Percentiles rank a stretch among this genome's conserved stretches.
phyloP scores from a whole-genome alignment of 2,888 invertebrate genomes.

The Meganola albula region DNA sequence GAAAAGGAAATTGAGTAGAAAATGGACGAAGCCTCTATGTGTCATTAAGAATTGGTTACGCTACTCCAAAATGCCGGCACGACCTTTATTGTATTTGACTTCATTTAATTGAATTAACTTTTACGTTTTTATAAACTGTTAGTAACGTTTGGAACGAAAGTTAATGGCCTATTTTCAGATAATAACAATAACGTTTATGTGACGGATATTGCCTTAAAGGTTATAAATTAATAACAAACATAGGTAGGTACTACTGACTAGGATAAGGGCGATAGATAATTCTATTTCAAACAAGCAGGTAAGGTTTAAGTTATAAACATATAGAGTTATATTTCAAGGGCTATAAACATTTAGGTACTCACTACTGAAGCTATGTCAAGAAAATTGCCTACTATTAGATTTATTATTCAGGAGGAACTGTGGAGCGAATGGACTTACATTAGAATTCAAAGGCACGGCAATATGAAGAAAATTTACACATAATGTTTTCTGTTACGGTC shows the following conservation, averaged over 20 bases:
- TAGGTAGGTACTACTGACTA: conserved; percentile 27
- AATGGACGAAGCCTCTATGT: conserved; percentile 72
- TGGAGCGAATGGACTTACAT: conserved; percentile 24
- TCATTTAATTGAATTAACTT: conserved; percentile 74
- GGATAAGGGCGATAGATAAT: conserved; percentile 13
- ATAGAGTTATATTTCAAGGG: conserved; percentile 19
- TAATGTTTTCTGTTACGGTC: conserved; percentile 41
- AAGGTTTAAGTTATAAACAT: conserved; percentile 19
- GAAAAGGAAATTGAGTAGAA: conserved; percentile 78
- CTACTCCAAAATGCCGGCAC: conserved; percentile 50
- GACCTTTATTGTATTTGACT: conserved; percentile 69
- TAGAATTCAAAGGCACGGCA: conserved; percentile 42
- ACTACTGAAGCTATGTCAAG: conserved; percentile 23
- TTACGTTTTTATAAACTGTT: conserved; percentile 69
- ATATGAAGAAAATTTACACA: conserved; percentile 42
- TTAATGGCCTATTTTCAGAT: conserved; percentile 58
- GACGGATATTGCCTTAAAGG: conserved; percentile 54
- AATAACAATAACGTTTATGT: conserved; percentile 67
- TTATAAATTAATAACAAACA: conserved; percentile 47
- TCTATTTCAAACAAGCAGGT: conserved; percentile 20
- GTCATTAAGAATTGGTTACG: conserved; percentile 75
- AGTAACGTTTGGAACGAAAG: conserved; percentile 63
- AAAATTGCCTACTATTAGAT: conserved; percentile 24
- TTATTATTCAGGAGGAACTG: conserved; percentile 31
- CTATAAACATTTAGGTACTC: conserved; percentile 19